Evolutionary conservation across 1,140 invertebrate genomes (phyloP), one percentile per base, ranked within the genome.

Genomic region (Drosophila tani): DNA sequence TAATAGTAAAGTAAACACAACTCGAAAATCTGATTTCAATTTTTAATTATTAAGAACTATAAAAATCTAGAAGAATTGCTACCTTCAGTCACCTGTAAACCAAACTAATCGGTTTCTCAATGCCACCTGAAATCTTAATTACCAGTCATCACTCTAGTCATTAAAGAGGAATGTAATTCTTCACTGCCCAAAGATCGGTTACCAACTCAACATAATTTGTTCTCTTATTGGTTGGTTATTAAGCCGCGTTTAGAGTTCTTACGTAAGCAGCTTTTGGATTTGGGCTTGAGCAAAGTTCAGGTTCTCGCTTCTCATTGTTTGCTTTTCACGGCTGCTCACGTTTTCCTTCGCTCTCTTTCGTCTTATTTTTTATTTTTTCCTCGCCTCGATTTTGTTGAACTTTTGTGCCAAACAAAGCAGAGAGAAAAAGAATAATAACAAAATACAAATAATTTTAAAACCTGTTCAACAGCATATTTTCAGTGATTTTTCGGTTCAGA

Each of bases 401-500:
- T 87, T 87, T 81, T 80, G 58, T 50, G 74, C 67, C 56, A 81
- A 78, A 78, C 38, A 69, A 69, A 59, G 53, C 32, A 29, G 38
- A 70, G 58, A 46, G 46, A 27, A 3, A 47, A 71, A n/a, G 8
- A 29, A 64, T 43, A 70, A 59, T 35, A 69, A 69, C 24, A 40
- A 41, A 32, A 32, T 32, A 32, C 32, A 59, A 40, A 58, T 53
- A 77, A 69, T 62, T 49, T 67, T 2, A 87, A 88, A 88, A 88
- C 84, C 84, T 79, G 84, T 85, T 85, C 11, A 69, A 63, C 84
- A 79, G 70, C 85, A 84, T 81, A 70, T 64, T 65, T 65, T 50
- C 46, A 73, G 46, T 49, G 64, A 68, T 86, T 86, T 58, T 57
- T 62, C 40, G 53, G 69, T 46, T 79, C 51, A 62, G 49, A 51